These are phyloP conservation scores for Hymenopus coronatus DNA, from an alignment of 2,888 invertebrate genomes.

Conservation along the genomic window DNA sequence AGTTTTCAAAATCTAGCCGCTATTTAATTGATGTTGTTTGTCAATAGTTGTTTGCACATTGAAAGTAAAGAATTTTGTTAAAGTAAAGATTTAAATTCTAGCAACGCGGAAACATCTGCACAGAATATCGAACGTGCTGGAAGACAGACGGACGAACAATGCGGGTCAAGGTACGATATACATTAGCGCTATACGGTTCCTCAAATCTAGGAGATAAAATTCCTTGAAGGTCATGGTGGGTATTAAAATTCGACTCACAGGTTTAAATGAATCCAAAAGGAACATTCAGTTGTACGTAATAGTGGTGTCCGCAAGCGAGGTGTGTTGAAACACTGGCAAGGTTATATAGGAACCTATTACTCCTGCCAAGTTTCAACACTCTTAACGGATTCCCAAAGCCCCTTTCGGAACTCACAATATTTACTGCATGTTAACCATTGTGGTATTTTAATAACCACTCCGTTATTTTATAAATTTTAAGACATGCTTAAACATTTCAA, in stretches of 20 bases:
- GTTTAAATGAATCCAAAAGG: background rate
- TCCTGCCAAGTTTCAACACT: background rate
- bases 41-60: too few species aligned
- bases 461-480: too few species aligned
- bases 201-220: background rate
- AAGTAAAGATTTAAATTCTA: background rate
- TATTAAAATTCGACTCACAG: background rate
- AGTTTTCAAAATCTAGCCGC: too few species aligned
- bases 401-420: background rate
- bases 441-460: too few species aligned
- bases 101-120: background rate
- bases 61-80: too few species aligned
- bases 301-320: background rate
- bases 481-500: too few species aligned
- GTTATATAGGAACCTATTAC: background rate
- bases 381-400: background rate
- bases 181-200: background rate
- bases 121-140: background rate
- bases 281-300: background rate
- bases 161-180: background rate
- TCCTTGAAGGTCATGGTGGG: background rate
- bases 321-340: background rate
- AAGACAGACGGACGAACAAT: too few species aligned
- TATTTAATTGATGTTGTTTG: too few species aligned
- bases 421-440: too few species aligned